A percentile compares a stretch with the other conserved stretches of the same genome.
Conservation (phyloP, 2,113 vertebrate species). For the Aspidoscelis tigris region DNA sequence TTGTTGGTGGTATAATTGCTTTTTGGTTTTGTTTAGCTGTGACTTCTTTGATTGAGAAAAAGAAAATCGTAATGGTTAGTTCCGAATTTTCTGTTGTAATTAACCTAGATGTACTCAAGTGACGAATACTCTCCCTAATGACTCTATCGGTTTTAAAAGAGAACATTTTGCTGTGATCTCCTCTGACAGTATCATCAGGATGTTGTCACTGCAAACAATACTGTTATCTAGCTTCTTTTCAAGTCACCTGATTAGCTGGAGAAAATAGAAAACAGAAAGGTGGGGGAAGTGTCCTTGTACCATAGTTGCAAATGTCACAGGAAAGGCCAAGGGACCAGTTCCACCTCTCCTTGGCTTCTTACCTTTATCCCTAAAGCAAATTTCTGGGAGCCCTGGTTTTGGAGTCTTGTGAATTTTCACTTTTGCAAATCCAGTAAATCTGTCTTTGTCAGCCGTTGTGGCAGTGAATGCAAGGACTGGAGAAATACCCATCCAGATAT, state of each 20-base stretch:
- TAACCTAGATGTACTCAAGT: conserved; percentile 77
- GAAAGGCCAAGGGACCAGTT: conserved; percentile 79
- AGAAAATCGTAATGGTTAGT: conserved; percentile 57
- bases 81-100: conserved; percentile 73
- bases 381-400: conserved; percentile 60
- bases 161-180: conserved; percentile 80
- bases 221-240: conserved; percentile 90
- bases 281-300: conserved; percentile 87
- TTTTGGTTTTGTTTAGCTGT: neutral
- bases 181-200: conserved; percentile 84
- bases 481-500: conserved; percentile 54
- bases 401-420: conserved; percentile 52
- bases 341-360: conserved; percentile 63
- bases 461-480: conserved; percentile 63
- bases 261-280: conserved; percentile 85
- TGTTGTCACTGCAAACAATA: conserved; percentile 90
- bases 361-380: conserved; percentile 52
- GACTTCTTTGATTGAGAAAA: conserved; percentile 56
- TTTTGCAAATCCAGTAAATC: conserved; percentile 62
- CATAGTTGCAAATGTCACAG: conserved; percentile 86
- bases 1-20: conserved; percentile 55
- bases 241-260: conserved; percentile 89
- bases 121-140: conserved; percentile 80
- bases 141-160: conserved; percentile 76
- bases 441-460: conserved; percentile 56